phyloP scores from a whole-genome alignment of 2,888 invertebrate genomes.

The Dynastes maya region DNA sequence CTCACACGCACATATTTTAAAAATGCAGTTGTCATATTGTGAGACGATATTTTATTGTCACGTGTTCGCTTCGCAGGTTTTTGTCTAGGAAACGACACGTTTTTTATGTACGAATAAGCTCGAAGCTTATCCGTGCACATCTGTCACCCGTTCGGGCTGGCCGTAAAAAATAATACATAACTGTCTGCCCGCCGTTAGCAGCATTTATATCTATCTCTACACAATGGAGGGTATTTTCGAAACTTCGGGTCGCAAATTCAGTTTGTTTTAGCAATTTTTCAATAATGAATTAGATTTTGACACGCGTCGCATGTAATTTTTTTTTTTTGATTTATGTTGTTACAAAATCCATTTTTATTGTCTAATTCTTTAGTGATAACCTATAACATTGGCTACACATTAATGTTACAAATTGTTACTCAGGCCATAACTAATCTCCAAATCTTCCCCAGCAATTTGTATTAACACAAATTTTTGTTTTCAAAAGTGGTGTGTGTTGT shows the following conservation, averaged over 20 bases:
- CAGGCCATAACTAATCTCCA: too few relatives aligned
- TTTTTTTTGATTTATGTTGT: too few relatives aligned
- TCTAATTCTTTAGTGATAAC: too few relatives aligned
- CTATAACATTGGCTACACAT: too few relatives aligned
- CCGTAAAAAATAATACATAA: slow-evolving; percentile 39
- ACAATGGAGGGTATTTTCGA: neutral
- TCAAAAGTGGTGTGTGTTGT: too few relatives aligned
- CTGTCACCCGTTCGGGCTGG: slow-evolving; percentile 36
- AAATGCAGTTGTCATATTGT: slow-evolving; percentile 32
- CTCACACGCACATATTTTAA: neutral
- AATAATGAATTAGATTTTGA: neutral
- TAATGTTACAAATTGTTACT: too few relatives aligned
- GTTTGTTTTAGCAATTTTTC: neutral
- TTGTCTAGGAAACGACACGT: slow-evolving; percentile 47
- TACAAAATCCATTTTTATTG: too few relatives aligned
- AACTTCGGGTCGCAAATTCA: neutral
- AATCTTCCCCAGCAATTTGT: too few relatives aligned
- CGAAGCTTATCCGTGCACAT: slow-evolving; percentile 40
- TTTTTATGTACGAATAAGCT: slow-evolving; percentile 41
- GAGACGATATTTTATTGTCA: slow-evolving; percentile 42
- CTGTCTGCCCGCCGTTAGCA: slow-evolving; percentile 36
- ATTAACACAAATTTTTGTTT: too few relatives aligned
- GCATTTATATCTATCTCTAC: slow-evolving; percentile 11
- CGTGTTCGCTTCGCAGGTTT: slow-evolving; percentile 44
- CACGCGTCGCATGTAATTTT: too few relatives aligned